Evolutionary conservation across 2,113 vertebrate genomes (phyloP), one percentile per base, ranked within the genome.

Genomic region (Oncorhynchus nerka): DNA sequence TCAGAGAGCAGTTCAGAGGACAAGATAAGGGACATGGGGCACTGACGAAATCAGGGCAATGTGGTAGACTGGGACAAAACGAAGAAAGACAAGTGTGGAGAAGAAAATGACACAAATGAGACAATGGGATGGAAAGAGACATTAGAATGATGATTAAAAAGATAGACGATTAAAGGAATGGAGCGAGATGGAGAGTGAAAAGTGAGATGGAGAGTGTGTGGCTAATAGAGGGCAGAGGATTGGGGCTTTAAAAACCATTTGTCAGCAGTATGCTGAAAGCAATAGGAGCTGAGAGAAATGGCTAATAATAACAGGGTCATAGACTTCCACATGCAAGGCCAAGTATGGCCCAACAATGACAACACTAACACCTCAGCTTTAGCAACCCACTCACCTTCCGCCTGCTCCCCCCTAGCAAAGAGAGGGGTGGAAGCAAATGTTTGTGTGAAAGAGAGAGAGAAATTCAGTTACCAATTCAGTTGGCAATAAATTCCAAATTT

Each of bases 321-420:
- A 45, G 61, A n/a, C 24, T 13, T 70, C n/a, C 30, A 69, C 20
- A 20, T 70, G 34, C 9, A 11, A 24, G 8, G 24, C 24, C 22
- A 15, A 20, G 8, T n/a, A 11, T 70, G 68, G 49, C 4, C 49
- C 49, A 51, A 51, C 49, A 30, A 30, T 66, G 9, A 48, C 49
- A 39, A 51, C 49, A 55, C 4, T 45, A 51, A 55, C 3, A 16
- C 5, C 12, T 39, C 8, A 45, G 65, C 13, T 13, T 13, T 15
- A 71, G 16, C 55, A 32, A 80, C 13, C 49, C 49, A 62, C 84
- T 79, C 55, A 89, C 87, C 87, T 55, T 92, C 93, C 3, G 73
- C 62, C 3, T 72, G 61, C 81, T 93, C 90, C 34, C 93, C 92
- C 76, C 93, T 94, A 79, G 15, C 9, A 20, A 11, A 78, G 19